Base-by-base conservation (phyloP, 2,113 vertebrate species). In the Gavialis gangeticus region DNA sequence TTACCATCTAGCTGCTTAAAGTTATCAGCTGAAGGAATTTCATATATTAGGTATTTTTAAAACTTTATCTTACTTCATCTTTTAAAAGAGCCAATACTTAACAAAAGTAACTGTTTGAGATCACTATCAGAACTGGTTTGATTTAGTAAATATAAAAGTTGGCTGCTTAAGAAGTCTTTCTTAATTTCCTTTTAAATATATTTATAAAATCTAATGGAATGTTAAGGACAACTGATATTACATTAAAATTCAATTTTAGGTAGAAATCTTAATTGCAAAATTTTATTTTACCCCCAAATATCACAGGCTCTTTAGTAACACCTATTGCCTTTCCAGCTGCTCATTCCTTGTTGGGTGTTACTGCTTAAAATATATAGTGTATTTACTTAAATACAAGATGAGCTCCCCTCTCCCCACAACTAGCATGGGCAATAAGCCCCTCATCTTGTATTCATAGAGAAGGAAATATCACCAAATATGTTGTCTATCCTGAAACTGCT, bases 161-260 rank as follows among this genome's bases (percentile, higher is more conserved):
- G 91, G 34, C 81, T 93, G 73, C 63, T 64, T 28, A 92, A 83
- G 79, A 92, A 79, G 67, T 89, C 84, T 85, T 78, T 57, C 76
- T 95, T 80, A 76, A 73, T 94, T 92, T 93, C 79, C 73, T 87
- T 46, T 94, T 59, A 76, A 82, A 85, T 93, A 80, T 82, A 25
- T 28, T 28, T 57, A 27, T 81, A 88, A 85, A 81, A 83, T 88
- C 37, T 13, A 2, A 4, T 11, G 84, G 79, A 37, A 88, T 30
- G 4, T 89, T 89, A 30, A 59, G 79, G 82, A 22, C 95, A 88
- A 81, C 76, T 90, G 86, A 28, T 88, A 34, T 3, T 54, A 24
- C 66, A 75, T 63, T 81, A 83, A 63, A 69, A 22, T 4, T 16
- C 15, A 67, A 92, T 62, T 37, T 46, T 46, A 46, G 88, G 76